Conservation (phyloP, 2,888 invertebrate species). For the Colostygia pectinataria region DNA sequence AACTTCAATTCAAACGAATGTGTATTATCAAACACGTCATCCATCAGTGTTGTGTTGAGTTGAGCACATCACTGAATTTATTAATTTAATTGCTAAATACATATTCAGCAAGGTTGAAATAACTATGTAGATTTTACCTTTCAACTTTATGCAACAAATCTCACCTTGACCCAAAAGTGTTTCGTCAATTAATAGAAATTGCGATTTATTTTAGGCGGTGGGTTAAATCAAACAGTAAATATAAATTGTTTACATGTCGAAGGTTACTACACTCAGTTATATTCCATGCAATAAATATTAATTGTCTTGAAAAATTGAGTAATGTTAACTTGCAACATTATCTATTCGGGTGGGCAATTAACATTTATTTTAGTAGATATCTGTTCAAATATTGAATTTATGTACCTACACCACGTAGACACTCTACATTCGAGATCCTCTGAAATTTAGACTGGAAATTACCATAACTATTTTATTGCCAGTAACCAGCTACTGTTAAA, state of each 20-base stretch:
- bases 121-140: constrained; percentile 71
- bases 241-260: constrained; percentile 33
- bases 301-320: constrained; percentile 17
- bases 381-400: background rate
- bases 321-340: constrained; percentile 5
- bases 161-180: constrained; percentile 69
- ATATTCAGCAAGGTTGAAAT: constrained; percentile 66
- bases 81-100: constrained; percentile 58
- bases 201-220: constrained; percentile 50
- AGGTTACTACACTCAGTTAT: constrained; percentile 28
- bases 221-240: constrained; percentile 42
- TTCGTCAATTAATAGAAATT: constrained; percentile 67
- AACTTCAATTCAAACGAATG: no score
- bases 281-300: constrained; percentile 26
- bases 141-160: constrained; percentile 66
- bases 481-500: no score
- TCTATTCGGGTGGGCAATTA: constrained; percentile 2
- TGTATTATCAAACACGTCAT: background rate
- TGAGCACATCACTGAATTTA: constrained; percentile 37
- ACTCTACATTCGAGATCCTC: no score
- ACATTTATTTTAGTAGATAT: no score
- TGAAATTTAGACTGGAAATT: no score
- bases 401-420: background rate
- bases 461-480: no score
- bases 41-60: constrained; percentile 13